Conservation (phyloP, 2,113 vertebrate genomes). For the Aegypius monachus region DNA sequence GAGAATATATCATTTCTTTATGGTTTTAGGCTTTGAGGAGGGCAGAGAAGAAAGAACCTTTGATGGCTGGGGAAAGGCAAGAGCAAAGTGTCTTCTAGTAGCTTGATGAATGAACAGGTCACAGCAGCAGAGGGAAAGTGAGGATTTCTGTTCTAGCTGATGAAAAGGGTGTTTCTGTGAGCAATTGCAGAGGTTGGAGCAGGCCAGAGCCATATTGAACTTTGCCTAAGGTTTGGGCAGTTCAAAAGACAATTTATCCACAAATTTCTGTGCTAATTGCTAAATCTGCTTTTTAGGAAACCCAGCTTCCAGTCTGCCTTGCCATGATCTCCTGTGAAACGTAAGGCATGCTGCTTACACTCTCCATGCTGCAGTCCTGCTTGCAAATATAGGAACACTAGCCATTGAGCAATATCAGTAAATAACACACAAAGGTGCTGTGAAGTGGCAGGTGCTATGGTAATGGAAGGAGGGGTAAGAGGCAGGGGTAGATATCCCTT, state of each 20-base stretch:
- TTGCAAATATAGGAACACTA: neutral
- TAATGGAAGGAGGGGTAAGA: neutral
- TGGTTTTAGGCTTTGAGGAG: conserved; percentile 13
- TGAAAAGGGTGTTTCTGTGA: neutral
- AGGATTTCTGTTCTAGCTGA: neutral
- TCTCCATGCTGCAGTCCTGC: neutral
- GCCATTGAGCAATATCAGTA: neutral
- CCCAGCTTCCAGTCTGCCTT: neutral
- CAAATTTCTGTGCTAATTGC: neutral
- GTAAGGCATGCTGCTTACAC: neutral
- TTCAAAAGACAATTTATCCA: neutral
- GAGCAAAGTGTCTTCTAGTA: neutral
- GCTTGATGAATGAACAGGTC: neutral
- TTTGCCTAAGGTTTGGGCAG: neutral
- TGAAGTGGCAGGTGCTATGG: neutral
- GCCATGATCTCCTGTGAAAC: neutral
- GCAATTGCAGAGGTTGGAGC: neutral
- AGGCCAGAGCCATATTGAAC: neutral
- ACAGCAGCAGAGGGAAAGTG: neutral
- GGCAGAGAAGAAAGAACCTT: conserved; percentile 17
- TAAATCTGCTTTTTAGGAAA: neutral
- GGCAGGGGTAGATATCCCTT: neutral
- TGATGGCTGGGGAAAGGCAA: neutral
- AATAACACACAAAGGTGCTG: neutral
- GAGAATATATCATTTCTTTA: neutral